Evolutionary conservation across 1,140 invertebrate species (phyloP).

Genomic region (Phthorimaea operculella): DNA sequence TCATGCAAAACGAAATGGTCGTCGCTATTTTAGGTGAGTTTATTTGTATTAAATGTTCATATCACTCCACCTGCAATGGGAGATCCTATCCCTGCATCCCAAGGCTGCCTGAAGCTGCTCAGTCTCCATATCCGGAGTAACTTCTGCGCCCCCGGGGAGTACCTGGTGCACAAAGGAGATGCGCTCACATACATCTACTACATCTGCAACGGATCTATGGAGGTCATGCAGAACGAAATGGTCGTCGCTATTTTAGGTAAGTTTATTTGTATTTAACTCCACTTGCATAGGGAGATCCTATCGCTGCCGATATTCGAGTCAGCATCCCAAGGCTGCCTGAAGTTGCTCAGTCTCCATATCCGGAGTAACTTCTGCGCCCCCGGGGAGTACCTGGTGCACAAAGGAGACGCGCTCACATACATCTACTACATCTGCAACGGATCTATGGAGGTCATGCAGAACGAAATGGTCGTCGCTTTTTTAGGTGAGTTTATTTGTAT

Average conservation of each 20-base stretch:
- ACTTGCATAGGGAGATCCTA: slow-evolving; percentile 94
- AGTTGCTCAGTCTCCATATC: slow-evolving; percentile 90
- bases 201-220: slow-evolving; percentile 97
- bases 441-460: slow-evolving; percentile 99
- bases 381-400: slow-evolving; percentile 97
- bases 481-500: no score
- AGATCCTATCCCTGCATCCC: slow-evolving; percentile 93
- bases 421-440: slow-evolving; percentile 98
- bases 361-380: slow-evolving; percentile 94
- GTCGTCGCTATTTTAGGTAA: slow-evolving; percentile 98
- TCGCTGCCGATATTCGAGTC: slow-evolving; percentile 94
- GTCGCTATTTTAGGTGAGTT: slow-evolving; percentile 94
- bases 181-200: slow-evolving; percentile 96
- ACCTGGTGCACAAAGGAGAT: slow-evolving; percentile 96
- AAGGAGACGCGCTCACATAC: slow-evolving; percentile 95
- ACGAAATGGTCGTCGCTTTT: slow-evolving; percentile 98
- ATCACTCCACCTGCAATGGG: slow-evolving; percentile 93
- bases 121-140: slow-evolving; percentile 90
- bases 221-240: slow-evolving; percentile 97
- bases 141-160: slow-evolving; percentile 97
- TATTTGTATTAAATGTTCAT: no score
- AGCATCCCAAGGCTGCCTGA: slow-evolving; percentile 89
- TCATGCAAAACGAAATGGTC: slow-evolving; percentile 97
- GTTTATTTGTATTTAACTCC: no score
- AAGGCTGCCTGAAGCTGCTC: slow-evolving; percentile 92